phyloP scores from a whole-genome alignment of 92 coral and sea anemone genomes.

The Parazoanthus swiftii region DNA sequence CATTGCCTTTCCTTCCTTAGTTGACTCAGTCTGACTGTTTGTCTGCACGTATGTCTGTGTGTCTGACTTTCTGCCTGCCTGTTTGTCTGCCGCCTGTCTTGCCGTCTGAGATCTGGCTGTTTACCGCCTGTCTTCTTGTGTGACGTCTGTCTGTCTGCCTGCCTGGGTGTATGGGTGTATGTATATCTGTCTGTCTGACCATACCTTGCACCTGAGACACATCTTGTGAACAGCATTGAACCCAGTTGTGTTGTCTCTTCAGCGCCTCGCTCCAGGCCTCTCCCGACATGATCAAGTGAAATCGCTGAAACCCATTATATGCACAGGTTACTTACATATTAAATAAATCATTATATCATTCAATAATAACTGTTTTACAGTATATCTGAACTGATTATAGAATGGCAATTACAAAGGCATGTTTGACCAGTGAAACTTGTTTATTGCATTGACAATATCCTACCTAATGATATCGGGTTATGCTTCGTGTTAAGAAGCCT shows the following conservation, averaged over 20 bases:
- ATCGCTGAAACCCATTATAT: slow-evolving; percentile 61
- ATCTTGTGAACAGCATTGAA: slow-evolving; percentile 95
- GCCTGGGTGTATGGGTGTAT: neutral
- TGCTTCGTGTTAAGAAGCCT: slow-evolving; percentile 80
- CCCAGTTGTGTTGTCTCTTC: slow-evolving; percentile 89
- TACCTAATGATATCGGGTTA: slow-evolving; percentile 97
- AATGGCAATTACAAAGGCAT: too few relatives aligned
- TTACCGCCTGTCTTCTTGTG: too few relatives aligned
- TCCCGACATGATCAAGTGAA: slow-evolving; percentile 65
- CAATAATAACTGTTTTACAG: too few relatives aligned
- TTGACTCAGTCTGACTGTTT: too few relatives aligned
- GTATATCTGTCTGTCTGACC: neutral
- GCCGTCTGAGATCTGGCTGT: neutral
- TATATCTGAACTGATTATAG: too few relatives aligned
- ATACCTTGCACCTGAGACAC: slow-evolving; percentile 98
- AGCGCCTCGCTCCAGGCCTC: slow-evolving; percentile 62
- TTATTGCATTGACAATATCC: neutral
- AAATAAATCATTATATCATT: neutral
- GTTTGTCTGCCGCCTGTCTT: neutral
- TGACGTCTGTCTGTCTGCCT: too few relatives aligned
- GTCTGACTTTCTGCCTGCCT: neutral
- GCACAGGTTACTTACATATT: neutral
- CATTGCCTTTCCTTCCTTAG: too few relatives aligned
- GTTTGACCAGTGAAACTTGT: too few relatives aligned
- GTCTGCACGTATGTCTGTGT: too few relatives aligned